phyloP scores from a whole-genome alignment of 2,113 vertebrate species.

The Hylia prasina region DNA sequence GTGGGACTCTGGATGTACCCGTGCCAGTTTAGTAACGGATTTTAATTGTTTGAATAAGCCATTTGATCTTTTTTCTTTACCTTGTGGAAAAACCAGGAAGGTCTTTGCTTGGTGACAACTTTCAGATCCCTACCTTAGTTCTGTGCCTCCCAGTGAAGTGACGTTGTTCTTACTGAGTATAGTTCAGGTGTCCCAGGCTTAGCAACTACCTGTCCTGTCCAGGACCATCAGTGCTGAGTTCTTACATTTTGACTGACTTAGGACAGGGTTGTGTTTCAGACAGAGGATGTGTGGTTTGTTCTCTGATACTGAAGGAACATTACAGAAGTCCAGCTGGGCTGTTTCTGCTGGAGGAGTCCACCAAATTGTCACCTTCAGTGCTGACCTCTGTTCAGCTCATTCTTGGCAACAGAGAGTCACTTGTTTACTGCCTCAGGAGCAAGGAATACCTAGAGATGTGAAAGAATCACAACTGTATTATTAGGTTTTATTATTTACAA shows the following conservation, averaged over 20 bases:
- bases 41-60: neutral
- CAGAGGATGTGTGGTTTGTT: neutral
- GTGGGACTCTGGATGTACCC: neutral
- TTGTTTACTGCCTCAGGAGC: neutral
- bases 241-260: neutral
- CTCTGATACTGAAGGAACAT: neutral
- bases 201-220: neutral
- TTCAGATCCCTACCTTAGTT: neutral
- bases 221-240: neutral
- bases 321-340: neutral
- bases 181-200: neutral
- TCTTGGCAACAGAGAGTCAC: neutral
- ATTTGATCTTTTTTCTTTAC: neutral
- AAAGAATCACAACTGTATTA: neutral
- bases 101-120: neutral
- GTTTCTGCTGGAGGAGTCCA: neutral
- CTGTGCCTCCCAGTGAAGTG: neutral
- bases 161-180: neutral
- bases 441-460: accelerated
- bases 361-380: neutral
- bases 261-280: neutral
- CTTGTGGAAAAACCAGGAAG: neutral
- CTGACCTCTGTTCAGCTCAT: neutral
- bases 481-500: too few species aligned
- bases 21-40: neutral